A percentile compares a stretch with the other conserved stretches of the same genome.
These are phyloP conservation scores for Apocrypta bakeri DNA, from an alignment of 1,140 invertebrate genomes.

Conservation along the genomic window DNA sequence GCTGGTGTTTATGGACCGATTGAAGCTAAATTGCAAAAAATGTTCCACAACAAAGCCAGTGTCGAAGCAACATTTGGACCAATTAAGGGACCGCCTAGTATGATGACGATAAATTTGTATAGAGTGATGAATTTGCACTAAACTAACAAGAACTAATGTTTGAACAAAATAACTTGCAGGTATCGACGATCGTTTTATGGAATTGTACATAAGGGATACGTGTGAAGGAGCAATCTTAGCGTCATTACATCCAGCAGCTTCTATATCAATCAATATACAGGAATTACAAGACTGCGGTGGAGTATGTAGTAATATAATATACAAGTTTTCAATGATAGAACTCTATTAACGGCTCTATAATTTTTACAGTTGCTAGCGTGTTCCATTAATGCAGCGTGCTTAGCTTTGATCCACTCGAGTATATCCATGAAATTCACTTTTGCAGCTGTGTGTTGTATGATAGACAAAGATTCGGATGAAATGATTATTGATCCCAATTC, in stretches of 20 bases:
- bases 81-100: slow-evolving; percentile 84
- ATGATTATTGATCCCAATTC: slow-evolving; percentile 81
- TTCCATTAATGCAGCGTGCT: slow-evolving; percentile 86
- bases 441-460: slow-evolving; percentile 84
- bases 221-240: slow-evolving; percentile 84
- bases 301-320: slow-evolving; percentile 72
- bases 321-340: slow-evolving; percentile 3
- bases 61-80: slow-evolving; percentile 86
- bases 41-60: slow-evolving; percentile 85
- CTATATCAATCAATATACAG: slow-evolving; percentile 86
- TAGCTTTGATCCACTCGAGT: slow-evolving; percentile 87
- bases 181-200: slow-evolving; percentile 82
- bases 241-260: slow-evolving; percentile 84
- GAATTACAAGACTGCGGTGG: slow-evolving; percentile 90
- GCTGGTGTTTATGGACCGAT: slow-evolving; percentile 89
- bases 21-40: slow-evolving; percentile 85
- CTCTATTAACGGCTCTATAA: slow-evolving; percentile 6
- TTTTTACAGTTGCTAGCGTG: slow-evolving; percentile 82
- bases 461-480: slow-evolving; percentile 77
- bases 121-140: neutral
- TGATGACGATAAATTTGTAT: slow-evolving; percentile 52
- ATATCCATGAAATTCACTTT: slow-evolving; percentile 86
- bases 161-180: slow-evolving; percentile 66
- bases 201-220: slow-evolving; percentile 84
- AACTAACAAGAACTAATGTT: neutral